A percentile compares a stretch with the other conserved stretches of the same genome.
Conservation (phyloP, 2,888 invertebrate species). For the Bruchidius siliquastri region DNA sequence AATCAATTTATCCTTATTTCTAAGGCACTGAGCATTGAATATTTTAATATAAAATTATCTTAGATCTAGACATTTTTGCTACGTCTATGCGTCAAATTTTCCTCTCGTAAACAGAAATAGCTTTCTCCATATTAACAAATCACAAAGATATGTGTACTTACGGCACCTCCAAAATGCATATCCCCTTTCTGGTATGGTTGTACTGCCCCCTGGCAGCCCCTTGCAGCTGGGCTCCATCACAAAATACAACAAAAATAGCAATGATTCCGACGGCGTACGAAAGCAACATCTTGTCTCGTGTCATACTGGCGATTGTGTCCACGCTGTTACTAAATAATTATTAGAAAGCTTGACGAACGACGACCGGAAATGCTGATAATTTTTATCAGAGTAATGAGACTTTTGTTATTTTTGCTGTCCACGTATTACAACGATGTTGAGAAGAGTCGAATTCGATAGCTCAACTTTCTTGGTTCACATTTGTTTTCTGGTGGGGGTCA, state of each 20-base stretch:
- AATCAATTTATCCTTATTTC: too few relatives aligned
- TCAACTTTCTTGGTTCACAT: not conserved
- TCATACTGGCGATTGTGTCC: not conserved
- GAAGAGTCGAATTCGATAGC: not conserved
- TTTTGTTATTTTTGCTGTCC: not conserved
- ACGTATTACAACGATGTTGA: not conserved
- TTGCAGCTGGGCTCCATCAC: constrained; percentile 14
- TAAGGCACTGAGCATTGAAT: too few relatives aligned
- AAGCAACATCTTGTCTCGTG: not conserved
- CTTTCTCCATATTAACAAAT: not conserved
- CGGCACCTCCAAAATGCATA: constrained; percentile 63
- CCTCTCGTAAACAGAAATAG: not conserved
- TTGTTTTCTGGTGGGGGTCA: not conserved
- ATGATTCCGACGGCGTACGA: constrained; percentile 1
- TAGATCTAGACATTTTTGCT: not conserved
- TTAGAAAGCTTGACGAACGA: not conserved
- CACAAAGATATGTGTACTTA: constrained; percentile 48
- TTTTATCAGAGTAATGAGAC: not conserved
- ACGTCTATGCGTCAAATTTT: not conserved
- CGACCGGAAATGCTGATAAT: not conserved
- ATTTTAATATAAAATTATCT: too few relatives aligned
- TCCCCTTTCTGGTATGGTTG: constrained; percentile 43
- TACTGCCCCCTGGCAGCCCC: constrained; percentile 9
- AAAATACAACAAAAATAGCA: constrained; percentile 9
- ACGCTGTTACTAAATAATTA: not conserved